These are phyloP conservation scores for Labeo calbasu DNA, from an alignment of 2,797 vertebrate genomes.

Conservation along the genomic window DNA sequence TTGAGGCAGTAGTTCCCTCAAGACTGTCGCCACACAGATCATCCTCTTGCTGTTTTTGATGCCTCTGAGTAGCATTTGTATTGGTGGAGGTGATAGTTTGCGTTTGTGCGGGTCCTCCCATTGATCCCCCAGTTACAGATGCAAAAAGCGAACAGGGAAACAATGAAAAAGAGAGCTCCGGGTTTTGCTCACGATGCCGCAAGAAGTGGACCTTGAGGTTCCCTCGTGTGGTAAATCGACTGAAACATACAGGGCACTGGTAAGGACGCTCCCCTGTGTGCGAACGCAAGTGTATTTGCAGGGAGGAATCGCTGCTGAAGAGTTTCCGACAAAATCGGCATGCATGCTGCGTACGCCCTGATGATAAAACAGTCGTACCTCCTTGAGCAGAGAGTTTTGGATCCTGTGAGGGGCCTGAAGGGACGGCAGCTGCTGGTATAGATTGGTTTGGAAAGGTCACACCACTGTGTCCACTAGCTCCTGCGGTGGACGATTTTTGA, in stretches of 20 bases:
- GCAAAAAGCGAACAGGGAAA: constrained; percentile 88
- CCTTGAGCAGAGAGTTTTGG: constrained; percentile 58
- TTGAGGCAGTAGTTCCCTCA: constrained; percentile 67
- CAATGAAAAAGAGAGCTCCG: constrained; percentile 89
- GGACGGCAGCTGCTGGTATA: constrained; percentile 65
- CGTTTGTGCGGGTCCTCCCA: constrained; percentile 69
- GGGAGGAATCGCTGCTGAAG: constrained; percentile 89
- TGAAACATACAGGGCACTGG: constrained; percentile 91
- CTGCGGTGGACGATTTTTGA: constrained; percentile 72
- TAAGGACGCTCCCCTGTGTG: constrained; percentile 92
- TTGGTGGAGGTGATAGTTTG: constrained; percentile 63
- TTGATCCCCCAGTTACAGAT: constrained; percentile 69
- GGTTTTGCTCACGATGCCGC: constrained; percentile 89
- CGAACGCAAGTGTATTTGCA: constrained; percentile 92
- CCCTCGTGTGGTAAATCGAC: constrained; percentile 90
- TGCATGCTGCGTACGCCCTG: constrained; percentile 77
- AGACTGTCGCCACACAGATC: constrained; percentile 71
- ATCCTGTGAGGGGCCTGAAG: constrained; percentile 68
- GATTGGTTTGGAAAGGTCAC: constrained; percentile 71
- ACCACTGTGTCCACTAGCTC: constrained; percentile 66
- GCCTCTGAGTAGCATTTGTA: constrained; percentile 70
- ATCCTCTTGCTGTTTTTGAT: constrained; percentile 74
- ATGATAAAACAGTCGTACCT: constrained; percentile 62
- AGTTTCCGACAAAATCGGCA: constrained; percentile 90
- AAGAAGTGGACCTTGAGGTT: constrained; percentile 94